These are phyloP conservation scores for Nyctibius grandis DNA, from an alignment of 2,797 vertebrate species.

Conservation along the genomic window DNA sequence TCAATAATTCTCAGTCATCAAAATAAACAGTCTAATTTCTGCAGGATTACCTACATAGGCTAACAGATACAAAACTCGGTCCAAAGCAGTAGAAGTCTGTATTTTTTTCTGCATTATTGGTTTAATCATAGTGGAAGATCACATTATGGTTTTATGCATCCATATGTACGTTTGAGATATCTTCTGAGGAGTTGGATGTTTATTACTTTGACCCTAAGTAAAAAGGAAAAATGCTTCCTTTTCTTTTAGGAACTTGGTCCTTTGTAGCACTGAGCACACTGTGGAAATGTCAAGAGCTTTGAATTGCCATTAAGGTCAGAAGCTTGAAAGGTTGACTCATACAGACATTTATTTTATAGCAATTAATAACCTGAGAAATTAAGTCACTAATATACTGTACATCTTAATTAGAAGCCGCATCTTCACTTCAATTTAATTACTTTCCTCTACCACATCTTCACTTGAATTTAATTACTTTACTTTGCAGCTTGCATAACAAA, in stretches of 20 bases:
- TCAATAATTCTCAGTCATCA: neutral
- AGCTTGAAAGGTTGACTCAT: constrained; percentile 42
- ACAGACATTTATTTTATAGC: constrained; percentile 19
- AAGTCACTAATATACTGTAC: constrained; percentile 9
- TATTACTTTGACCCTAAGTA: constrained; percentile 23
- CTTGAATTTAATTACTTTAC: neutral
- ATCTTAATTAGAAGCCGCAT: constrained; percentile 37
- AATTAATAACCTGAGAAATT: constrained; percentile 55
- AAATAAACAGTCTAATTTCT: neutral
- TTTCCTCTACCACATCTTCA: neutral
- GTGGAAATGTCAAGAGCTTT: constrained; percentile 51
- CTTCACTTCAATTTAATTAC: constrained; percentile 25
- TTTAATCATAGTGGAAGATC: neutral
- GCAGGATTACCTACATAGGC: neutral
- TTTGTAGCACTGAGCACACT: neutral
- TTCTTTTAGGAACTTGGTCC: neutral
- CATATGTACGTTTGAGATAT: neutral
- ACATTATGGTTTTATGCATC: neutral
- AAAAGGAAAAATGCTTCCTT: neutral
- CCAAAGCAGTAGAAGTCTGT: neutral
- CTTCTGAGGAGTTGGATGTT: neutral
- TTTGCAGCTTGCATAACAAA: neutral
- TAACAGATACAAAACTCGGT: neutral
- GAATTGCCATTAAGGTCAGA: constrained; percentile 15
- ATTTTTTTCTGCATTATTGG: neutral